phyloP scores from a whole-genome alignment of 2,797 vertebrate species.

The Tadarida brasiliensis region DNA sequence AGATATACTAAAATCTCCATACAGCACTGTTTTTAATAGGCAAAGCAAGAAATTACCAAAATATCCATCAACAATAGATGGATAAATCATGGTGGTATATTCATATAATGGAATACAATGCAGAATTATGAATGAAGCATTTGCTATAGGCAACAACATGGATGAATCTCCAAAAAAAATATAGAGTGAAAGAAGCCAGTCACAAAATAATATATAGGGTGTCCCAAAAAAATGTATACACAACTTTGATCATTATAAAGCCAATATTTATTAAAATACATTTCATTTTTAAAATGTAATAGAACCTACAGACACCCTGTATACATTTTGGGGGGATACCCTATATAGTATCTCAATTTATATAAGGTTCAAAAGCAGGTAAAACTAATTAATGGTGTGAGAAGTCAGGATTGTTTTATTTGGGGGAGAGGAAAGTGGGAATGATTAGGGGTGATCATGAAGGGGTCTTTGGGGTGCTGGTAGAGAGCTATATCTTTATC shows the following conservation, averaged over 20 bases:
- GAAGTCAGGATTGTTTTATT: neutral
- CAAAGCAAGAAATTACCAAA: slow-evolving; percentile 14
- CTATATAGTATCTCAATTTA: neutral
- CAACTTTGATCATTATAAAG: too few relatives aligned
- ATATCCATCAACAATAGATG: neutral
- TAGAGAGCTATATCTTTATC: neutral
- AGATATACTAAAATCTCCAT: neutral
- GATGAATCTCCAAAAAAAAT: neutral
- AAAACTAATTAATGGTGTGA: neutral
- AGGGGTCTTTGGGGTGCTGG: neutral
- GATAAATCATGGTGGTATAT: neutral
- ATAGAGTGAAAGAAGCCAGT: neutral
- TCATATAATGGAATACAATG: neutral
- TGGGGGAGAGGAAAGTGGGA: neutral
- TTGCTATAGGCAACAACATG: neutral
- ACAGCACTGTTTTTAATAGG: slow-evolving; percentile 1
- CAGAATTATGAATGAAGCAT: neutral
- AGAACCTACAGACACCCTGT: too few relatives aligned
- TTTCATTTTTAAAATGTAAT: too few relatives aligned
- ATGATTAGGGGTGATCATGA: neutral
- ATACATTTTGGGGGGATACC: too few relatives aligned
- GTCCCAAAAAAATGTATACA: too few relatives aligned
- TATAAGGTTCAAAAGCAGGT: neutral
- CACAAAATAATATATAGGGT: neutral
- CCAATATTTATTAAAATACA: too few relatives aligned